phyloP scores from a whole-genome alignment of 2,888 invertebrate species.

The Rhogogaster chlorosoma region DNA sequence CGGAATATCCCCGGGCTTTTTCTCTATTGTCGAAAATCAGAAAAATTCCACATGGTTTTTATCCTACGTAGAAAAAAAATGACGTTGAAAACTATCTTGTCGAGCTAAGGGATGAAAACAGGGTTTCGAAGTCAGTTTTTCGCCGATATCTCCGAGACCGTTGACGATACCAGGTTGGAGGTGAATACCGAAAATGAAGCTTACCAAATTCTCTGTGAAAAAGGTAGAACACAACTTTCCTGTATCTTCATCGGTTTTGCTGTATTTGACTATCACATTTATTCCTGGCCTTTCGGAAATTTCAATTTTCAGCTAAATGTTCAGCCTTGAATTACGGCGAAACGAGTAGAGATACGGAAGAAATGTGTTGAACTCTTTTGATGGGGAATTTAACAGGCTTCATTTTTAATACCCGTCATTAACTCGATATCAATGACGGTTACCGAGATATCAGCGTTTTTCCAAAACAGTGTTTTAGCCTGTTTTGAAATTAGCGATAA shows the following conservation, averaged over 20 bases:
- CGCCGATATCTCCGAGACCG: too few relatives aligned
- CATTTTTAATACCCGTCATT: neutral
- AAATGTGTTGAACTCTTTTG: neutral
- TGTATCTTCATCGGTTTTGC: neutral
- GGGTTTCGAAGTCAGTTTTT: too few relatives aligned
- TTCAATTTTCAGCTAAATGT: neutral
- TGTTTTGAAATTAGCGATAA: too few relatives aligned
- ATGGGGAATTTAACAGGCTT: neutral
- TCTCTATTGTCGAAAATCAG: neutral
- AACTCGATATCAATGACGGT: neutral
- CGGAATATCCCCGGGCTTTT: neutral
- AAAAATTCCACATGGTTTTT: neutral
- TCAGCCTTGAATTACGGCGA: neutral
- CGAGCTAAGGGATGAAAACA: too few relatives aligned
- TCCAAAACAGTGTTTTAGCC: neutral
- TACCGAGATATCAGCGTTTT: neutral
- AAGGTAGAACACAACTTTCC: neutral
- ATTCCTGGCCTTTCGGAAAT: neutral
- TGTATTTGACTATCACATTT: neutral
- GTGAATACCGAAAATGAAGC: neutral
- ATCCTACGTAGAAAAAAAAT: too few relatives aligned
- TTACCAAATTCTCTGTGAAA: neutral
- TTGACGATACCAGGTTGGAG: too few relatives aligned
- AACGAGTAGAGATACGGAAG: neutral
- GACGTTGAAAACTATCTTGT: too few relatives aligned